A percentile compares a stretch with the other conserved stretches of the same genome.
Conservation (phyloP, 2,113 vertebrate genomes). For the Oxygymnocypris stewartii region DNA sequence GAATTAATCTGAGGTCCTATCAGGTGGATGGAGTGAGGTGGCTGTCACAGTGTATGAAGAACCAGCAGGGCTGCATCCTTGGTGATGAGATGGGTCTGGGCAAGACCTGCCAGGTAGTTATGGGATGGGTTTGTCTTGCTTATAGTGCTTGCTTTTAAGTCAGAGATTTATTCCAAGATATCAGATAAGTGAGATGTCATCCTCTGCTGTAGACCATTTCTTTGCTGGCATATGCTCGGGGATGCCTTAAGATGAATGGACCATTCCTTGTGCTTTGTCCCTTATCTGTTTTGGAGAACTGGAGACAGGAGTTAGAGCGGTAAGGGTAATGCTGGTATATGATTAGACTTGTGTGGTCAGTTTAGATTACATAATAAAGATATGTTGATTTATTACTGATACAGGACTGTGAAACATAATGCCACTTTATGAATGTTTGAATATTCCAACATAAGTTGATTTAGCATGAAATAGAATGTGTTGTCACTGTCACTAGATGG, state of each 20-base stretch:
- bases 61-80: constrained; percentile 86
- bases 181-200: background rate
- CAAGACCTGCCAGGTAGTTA: constrained; percentile 91
- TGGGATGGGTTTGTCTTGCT: background rate
- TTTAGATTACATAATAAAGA: constrained; percentile 1
- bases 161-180: background rate
- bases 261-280: constrained; percentile 89
- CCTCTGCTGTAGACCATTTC: constrained; percentile 81
- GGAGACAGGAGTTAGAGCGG: constrained; percentile 85
- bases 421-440: background rate
- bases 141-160: background rate
- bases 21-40: constrained; percentile 88
- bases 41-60: constrained; percentile 75
- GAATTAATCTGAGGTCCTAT: constrained; percentile 80
- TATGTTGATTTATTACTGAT: background rate
- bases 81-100: constrained; percentile 96
- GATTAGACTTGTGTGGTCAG: background rate
- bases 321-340: constrained; percentile 60
- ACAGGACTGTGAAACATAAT: background rate
- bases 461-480: background rate
- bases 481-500: constrained; percentile 37
- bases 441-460: background rate
- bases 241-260: constrained; percentile 71
- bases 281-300: constrained; percentile 87
- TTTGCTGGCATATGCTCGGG: constrained; percentile 80